These are phyloP conservation scores for Philypnodon macrostomus DNA, from an alignment of 2,797 vertebrate genomes.

Conservation along the genomic window DNA sequence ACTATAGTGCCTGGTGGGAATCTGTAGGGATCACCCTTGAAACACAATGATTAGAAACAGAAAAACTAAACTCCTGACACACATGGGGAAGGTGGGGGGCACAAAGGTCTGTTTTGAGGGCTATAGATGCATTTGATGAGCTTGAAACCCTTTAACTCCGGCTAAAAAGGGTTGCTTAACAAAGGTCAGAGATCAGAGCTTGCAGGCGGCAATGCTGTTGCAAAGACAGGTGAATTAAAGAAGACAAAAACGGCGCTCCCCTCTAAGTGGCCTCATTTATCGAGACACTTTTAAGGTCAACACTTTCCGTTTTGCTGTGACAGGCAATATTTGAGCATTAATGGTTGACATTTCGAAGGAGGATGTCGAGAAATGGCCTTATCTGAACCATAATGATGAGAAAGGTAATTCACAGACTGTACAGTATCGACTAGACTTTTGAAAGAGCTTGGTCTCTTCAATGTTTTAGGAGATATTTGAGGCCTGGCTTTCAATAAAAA, in stretches of 20 bases:
- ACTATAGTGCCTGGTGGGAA: slow-evolving; percentile 52
- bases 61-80: slow-evolving; percentile 35
- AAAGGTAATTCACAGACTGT: slow-evolving; percentile 50
- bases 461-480: too few relatives aligned
- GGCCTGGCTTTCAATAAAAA: slow-evolving; percentile 21
- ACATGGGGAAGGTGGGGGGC: slow-evolving; percentile 21
- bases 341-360: slow-evolving; percentile 73
- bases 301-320: slow-evolving; percentile 46
- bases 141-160: slow-evolving; percentile 30
- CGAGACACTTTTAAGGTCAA: slow-evolving; percentile 60
- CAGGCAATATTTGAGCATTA: slow-evolving; percentile 62
- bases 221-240: slow-evolving; percentile 45
- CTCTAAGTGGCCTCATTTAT: slow-evolving; percentile 63
- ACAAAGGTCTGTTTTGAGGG: slow-evolving; percentile 21
- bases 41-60: slow-evolving; percentile 57
- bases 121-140: slow-evolving; percentile 31
- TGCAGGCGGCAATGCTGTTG: slow-evolving; percentile 10
- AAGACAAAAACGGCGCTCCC: slow-evolving; percentile 39
- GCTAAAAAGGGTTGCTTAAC: slow-evolving; percentile 59
- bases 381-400: slow-evolving; percentile 27
- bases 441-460: not conserved
- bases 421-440: slow-evolving; percentile 23
- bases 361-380: slow-evolving; percentile 49
- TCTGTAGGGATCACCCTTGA: slow-evolving; percentile 47
- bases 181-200: slow-evolving; percentile 51